Base-by-base conservation (phyloP, 2,113 vertebrate genomes). In the Agelaius tricolor region DNA sequence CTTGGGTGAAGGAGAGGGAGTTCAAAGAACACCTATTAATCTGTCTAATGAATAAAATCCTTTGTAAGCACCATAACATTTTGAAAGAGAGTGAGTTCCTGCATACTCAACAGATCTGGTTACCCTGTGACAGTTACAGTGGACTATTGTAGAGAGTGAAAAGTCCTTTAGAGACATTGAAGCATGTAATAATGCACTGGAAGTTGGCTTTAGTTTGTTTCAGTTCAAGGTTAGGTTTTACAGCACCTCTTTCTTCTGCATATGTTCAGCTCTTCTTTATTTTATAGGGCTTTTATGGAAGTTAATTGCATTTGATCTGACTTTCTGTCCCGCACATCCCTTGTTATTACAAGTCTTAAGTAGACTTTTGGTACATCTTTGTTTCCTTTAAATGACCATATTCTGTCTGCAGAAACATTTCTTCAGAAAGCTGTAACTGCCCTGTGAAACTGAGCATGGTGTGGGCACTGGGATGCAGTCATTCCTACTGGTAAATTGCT, bases 61-160 rank as follows among this genome's bases (percentile, higher is more conserved):
- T 97, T 97, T 97, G 94, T 97, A 94, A 96, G 94, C 93, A 62
- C 91, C 52, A 49, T 93, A 94, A 94, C 96, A 93, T 97, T 97
- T 96, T 96, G 94, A 95, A 97, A 96, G 17, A 33, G 62, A 93
- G 71, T 11, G 24, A 93, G 84, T 96, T 97, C 52, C 93, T 94
- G 90, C 89, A 69, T 89, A 84, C 93, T 95, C 90, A 85, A 93
- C 76, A 93, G 96, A 96, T 97, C 95, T 93, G 89, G 95, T 96
- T 97, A 96, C 94, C 93, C 80, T 96, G 89, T 96, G 96, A 95
- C 92, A 91, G 82, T 97, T 95, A 96, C 86, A 94, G 92, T 87
- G 73, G 90, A 14, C 92, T 92, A 95, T 96, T 97, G 96, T 96
- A 76, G 66, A 52, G 66, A 72, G 51, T 84, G 85, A 96, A 97